Evolutionary conservation across 1,140 invertebrate genomes (phyloP), one percentile per base, ranked within the genome.

Genomic region (Dendrolimus punctatus): DNA sequence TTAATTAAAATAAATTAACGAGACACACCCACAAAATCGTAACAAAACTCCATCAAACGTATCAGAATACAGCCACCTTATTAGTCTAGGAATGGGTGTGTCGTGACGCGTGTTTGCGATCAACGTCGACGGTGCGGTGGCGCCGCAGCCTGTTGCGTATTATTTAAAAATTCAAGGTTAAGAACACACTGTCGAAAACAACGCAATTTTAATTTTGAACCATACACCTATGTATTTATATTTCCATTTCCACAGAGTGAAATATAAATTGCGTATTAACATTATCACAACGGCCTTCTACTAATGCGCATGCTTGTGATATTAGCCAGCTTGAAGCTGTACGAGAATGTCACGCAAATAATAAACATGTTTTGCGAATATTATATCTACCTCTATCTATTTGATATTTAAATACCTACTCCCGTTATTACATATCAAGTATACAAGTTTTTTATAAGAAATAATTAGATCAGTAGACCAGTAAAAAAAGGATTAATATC

Each of bases 51-150:
- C 38, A n/a, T 9, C n/a, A 39, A 23, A 50, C 46, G 65, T 60
- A 62, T 53, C 59, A 55, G 56, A 57, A 60, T 61, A 55, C 62
- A 57, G 62, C 49, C 46, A 52, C 70, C 72, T 72, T 79, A 80
- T 84, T 80, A 64, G 74, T 72, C 66, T 70, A 80, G 55, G 52
- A 70, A 81, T 79, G 80, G 81, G 81, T 85, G 81, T 85, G 81
- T 82, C 79, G 49, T 83, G 79, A 85, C 79, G 81, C 77, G 63
- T 72, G 66, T 80, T 78, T 76, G 75, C 71, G 59, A 72, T 57
- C 39, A 53, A 48, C 51, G 49, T 49, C 59, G 55, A 58, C 57
- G 60, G n/a, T 45, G 46, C 50, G 65, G 66, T 70, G 62, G 64
- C 63, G 63, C 39, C 56, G 60, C 50, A 63, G 62, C 66, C 58